Base-by-base conservation (phyloP, 2,797 vertebrate genomes). In the Oreochromis mossambicus region DNA sequence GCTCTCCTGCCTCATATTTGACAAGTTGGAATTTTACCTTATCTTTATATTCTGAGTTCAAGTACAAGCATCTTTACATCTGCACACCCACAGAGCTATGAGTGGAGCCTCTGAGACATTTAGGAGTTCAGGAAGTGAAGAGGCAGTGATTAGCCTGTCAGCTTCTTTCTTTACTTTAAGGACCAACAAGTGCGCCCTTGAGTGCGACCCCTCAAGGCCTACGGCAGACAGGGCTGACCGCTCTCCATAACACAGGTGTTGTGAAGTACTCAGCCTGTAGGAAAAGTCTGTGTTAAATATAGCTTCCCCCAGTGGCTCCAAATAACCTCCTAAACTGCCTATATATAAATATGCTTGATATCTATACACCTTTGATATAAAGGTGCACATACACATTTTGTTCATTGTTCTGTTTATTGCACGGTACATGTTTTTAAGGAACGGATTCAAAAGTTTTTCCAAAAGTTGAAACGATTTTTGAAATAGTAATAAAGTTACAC, bases 131-230 rank as follows among this genome's bases (percentile, higher is more conserved):
- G 21, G 77, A 87, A 89, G 84, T 91, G 80, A 93, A 86, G 87
- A 85, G 87, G 83, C 63, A 85, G 63, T 29, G 77, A 93, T 90
- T 78, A 63, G 43, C 41, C 88, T 91, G 90, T 93, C 88, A 90
- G 75, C 81, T 88, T 66, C 52, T 17, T 77, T 85, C 81, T 84
- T 77, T 61, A 61, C 77, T 36, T 73, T 77, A 54, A 88, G 75
- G 54, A 24, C 50, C 63, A 14, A 78, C 78, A 55, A 88, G 86
- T 88, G 79, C 70, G 24, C 80, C 82, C 82, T 78, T 8, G 75
- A 87, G 82, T 83, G 83, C 19, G n/a, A 77, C 36, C 34, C 36
- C 29, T 77, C 14, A 32, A 41, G 34, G 78, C 79, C 75, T 6
- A 13, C 70, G 21, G 77, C 77, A 55, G 84, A 85, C 24, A 7